phyloP scores from a whole-genome alignment of 2,113 vertebrate species.

The Onychostoma macrolepis region DNA sequence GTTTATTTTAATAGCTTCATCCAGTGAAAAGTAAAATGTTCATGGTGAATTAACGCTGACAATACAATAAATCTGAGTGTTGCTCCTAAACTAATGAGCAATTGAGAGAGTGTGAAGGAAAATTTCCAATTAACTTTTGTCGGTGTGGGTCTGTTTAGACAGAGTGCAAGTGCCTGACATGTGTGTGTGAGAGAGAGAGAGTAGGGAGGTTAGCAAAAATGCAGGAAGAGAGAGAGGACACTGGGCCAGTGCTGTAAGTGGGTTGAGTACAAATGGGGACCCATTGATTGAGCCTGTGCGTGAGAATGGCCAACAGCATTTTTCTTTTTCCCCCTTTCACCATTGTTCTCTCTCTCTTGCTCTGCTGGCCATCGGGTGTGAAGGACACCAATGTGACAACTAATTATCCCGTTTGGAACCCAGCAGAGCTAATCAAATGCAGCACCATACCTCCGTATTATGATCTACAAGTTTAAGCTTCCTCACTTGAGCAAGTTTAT shows the following conservation, averaged over 20 bases:
- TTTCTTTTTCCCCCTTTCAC: constrained; percentile 59
- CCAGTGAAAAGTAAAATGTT: background rate
- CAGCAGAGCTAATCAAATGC: constrained; percentile 32
- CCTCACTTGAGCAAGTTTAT: constrained; percentile 10
- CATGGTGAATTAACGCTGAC: background rate
- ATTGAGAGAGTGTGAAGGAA: background rate
- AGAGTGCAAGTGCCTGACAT: background rate
- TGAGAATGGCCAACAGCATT: constrained; percentile 55
- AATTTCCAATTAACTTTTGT: background rate
- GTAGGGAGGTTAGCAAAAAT: background rate
- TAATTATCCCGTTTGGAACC: constrained; percentile 72
- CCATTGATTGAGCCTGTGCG: constrained; percentile 39
- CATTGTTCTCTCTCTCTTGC: constrained; percentile 20
- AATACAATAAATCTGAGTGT: background rate
- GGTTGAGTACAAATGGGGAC: constrained; percentile 20
- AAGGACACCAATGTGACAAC: constrained; percentile 77
- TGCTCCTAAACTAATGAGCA: background rate
- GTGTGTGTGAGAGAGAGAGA: background rate
- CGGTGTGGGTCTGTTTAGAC: too few relatives aligned
- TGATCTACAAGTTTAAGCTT: constrained; percentile 32
- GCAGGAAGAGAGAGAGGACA: constrained; percentile 9
- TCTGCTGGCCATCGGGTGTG: constrained; percentile 65
- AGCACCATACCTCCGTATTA: constrained; percentile 18
- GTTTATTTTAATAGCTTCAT: constrained; percentile 9
- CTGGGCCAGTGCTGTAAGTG: background rate